Conservation (phyloP, 2,888 invertebrate genomes). For the Adineta ricciae region DNA sequence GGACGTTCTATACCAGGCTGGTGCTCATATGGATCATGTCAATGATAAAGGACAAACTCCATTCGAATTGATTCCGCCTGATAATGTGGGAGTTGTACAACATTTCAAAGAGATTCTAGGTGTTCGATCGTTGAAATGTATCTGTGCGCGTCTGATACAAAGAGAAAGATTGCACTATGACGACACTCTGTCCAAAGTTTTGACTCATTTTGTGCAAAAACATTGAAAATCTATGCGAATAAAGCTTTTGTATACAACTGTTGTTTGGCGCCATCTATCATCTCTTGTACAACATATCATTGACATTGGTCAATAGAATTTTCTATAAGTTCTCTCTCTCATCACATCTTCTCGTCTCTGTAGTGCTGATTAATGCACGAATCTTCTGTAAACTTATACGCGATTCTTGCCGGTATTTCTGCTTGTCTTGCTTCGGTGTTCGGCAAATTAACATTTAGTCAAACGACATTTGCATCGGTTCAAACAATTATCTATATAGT, state of each 20-base stretch:
- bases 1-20: background rate
- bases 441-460: constrained; percentile 31
- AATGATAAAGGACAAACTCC: background rate
- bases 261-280: too few relatives aligned
- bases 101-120: background rate
- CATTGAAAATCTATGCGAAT: background rate
- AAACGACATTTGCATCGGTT: background rate
- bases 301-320: too few relatives aligned
- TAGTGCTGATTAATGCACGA: background rate
- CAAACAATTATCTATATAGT: constrained; percentile 3
- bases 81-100: background rate
- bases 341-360: background rate
- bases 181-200: background rate
- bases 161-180: background rate
- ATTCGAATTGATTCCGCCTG: background rate
- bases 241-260: background rate
- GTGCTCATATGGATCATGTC: background rate
- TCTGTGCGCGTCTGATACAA: background rate
- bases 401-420: constrained; percentile 25
- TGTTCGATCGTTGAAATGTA: background rate
- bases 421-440: constrained; percentile 30
- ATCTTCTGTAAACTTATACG: constrained; percentile 1
- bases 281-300: too few relatives aligned
- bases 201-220: background rate
- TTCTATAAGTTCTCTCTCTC: too few relatives aligned